Evolutionary conservation across 1,140 invertebrate species (phyloP).

Genomic region (Drosophila asahinai): DNA sequence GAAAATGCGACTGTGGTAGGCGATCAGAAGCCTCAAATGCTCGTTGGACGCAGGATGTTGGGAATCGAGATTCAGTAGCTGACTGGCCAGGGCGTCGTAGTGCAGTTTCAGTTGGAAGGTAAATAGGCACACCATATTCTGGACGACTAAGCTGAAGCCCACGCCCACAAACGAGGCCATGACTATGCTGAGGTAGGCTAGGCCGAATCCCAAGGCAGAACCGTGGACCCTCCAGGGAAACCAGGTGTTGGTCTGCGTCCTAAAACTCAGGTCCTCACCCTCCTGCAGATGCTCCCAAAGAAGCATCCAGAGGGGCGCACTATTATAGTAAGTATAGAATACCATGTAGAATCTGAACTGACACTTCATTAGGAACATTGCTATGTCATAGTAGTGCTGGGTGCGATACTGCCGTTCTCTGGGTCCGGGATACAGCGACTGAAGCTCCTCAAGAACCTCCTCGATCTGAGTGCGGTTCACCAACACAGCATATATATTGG

Average conservation of each 20-base stretch:
- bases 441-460: constrained; percentile 48
- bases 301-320: constrained; percentile 46
- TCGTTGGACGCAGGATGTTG: constrained; percentile 32
- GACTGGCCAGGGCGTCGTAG: constrained; percentile 64
- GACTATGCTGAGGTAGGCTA: constrained; percentile 45
- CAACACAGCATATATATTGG: constrained; percentile 55
- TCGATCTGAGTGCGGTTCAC: constrained; percentile 45
- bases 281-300: constrained; percentile 46
- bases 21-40: constrained; percentile 49
- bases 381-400: constrained; percentile 42
- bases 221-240: constrained; percentile 64
- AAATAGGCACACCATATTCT: constrained; percentile 67
- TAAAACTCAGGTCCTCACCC: constrained; percentile 30
- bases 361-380: constrained; percentile 49
- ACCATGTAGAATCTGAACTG: constrained; percentile 50
- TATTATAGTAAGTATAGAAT: constrained; percentile 60
- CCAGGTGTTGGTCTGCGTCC: constrained; percentile 71
- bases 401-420: constrained; percentile 27
- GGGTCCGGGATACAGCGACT: constrained; percentile 41
- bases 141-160: constrained; percentile 56
- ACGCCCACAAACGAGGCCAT: constrained; percentile 56
- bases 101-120: constrained; percentile 67
- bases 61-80: constrained; percentile 44
- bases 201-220: constrained; percentile 24
- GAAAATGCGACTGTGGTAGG: constrained; percentile 58